Percentiles rank a stretch among this genome's conserved stretches.
These are phyloP conservation scores for Chloebia gouldiae DNA, from an alignment of 2,113 vertebrate genomes.

Conservation along the genomic window DNA sequence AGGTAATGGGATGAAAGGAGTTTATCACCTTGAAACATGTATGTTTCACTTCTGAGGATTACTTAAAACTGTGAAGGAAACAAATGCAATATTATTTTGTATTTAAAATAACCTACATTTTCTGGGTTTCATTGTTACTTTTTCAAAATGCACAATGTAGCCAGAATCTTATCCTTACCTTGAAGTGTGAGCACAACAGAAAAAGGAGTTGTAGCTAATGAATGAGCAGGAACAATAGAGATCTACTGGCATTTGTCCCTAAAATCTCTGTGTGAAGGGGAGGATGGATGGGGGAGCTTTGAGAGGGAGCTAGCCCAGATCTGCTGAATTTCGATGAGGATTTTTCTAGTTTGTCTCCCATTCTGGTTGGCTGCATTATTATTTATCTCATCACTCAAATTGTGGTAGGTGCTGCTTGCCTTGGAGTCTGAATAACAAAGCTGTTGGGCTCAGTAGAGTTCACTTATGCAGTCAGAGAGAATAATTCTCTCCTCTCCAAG, in stretches of 20 bases:
- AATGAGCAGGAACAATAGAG: constrained; percentile 46
- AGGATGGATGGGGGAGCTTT: background rate
- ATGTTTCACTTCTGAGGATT: background rate
- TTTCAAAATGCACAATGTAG: background rate
- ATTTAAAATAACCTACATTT: background rate
- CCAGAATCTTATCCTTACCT: constrained; percentile 21
- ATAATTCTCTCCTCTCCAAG: constrained; percentile 21
- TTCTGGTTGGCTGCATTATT: constrained; percentile 64
- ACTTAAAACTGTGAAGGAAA: background rate
- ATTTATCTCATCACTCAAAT: constrained; percentile 66
- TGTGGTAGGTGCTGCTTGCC: constrained; percentile 55
- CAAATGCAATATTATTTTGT: background rate
- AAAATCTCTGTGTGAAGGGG: constrained; percentile 11
- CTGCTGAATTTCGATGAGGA: constrained; percentile 56
- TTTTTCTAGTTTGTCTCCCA: constrained; percentile 29
- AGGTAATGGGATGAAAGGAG: background rate
- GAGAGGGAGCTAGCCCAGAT: background rate
- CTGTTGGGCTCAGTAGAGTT: constrained; percentile 19
- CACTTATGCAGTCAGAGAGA: constrained; percentile 38
- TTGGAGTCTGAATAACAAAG: constrained; percentile 51
- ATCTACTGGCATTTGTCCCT: constrained; percentile 29
- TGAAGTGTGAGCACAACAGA: background rate
- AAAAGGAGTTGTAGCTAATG: constrained; percentile 13
- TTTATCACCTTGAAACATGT: background rate
- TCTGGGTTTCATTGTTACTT: background rate